These are phyloP conservation scores for Drosophila kikkawai DNA, from an alignment of 1,140 invertebrate genomes.

Conservation along the genomic window DNA sequence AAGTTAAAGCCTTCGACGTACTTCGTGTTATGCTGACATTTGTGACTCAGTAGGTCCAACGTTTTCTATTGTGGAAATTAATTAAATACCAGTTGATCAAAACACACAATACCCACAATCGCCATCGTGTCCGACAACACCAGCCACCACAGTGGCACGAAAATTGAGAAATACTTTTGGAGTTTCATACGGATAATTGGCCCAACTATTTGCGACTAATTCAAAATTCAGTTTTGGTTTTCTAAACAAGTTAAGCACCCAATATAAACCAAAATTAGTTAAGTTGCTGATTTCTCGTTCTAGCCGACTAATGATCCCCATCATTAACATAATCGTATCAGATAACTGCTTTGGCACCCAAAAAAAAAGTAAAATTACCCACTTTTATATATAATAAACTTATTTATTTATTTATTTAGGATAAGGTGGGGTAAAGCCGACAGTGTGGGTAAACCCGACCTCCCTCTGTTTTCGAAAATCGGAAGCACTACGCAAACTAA, in stretches of 20 bases:
- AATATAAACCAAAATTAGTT: not conserved
- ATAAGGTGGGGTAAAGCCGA: too few relatives aligned
- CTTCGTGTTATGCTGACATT: constrained; percentile 29
- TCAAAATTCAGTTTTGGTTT: not conserved
- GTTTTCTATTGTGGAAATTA: constrained; percentile 18
- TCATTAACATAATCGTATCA: constrained; percentile 10
- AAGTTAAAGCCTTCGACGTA: constrained; percentile 43
- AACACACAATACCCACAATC: constrained; percentile 4
- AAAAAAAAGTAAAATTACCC: not conserved
- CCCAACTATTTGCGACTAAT: not conserved
- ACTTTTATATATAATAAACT: too few relatives aligned
- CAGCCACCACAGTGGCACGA: not conserved
- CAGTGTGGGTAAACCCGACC: too few relatives aligned
- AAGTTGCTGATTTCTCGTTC: not conserved
- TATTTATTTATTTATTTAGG: too few relatives aligned
- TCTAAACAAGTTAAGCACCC: not conserved
- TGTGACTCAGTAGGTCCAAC: constrained; percentile 9
- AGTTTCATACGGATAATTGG: not conserved
- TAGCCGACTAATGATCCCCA: not conserved
- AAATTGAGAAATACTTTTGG: not conserved
- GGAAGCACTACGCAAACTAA: too few relatives aligned
- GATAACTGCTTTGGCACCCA: not conserved
- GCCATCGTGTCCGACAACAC: not conserved
- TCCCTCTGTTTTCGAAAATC: too few relatives aligned
- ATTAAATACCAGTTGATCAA: not conserved